A percentile compares a stretch with the other conserved stretches of the same genome.
Conservation (phyloP, 2,797 vertebrate genomes). For the Halcyon leucocephala region DNA sequence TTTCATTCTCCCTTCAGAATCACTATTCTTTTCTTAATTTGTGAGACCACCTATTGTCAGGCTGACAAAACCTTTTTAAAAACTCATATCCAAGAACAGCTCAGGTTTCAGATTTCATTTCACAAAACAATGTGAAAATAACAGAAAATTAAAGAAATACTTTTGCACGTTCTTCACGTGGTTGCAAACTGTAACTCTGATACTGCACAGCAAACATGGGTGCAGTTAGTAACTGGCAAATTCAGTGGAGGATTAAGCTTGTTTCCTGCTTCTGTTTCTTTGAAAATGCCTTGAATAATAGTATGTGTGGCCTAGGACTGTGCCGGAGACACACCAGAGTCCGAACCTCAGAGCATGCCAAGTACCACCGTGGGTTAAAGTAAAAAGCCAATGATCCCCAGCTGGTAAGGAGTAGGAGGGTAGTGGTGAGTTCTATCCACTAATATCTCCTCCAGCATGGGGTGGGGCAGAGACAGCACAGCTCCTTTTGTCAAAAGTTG, state of each 20-base stretch:
- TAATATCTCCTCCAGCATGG: not conserved
- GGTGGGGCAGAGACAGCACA: not conserved
- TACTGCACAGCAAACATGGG: not conserved
- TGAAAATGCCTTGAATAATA: not conserved
- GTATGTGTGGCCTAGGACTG: not conserved
- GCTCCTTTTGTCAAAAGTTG: not conserved
- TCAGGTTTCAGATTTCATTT: not conserved
- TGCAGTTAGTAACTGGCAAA: not conserved
- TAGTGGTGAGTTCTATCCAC: not conserved
- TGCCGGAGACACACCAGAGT: not conserved
- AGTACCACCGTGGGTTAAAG: not conserved
- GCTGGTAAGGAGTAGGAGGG: not conserved
- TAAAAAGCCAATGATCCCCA: not conserved
- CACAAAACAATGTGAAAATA: not conserved
- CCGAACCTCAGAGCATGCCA: not conserved
- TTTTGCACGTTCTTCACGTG: not conserved
- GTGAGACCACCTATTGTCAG: not conserved
- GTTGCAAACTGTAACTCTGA: not conserved
- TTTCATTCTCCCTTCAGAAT: not conserved
- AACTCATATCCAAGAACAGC: not conserved
- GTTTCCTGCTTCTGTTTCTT: constrained; percentile 2
- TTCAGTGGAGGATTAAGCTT: not conserved
- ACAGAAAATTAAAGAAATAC: not conserved
- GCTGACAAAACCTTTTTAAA: not conserved
- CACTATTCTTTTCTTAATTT: not conserved